phyloP scores from a whole-genome alignment of 1,140 invertebrate genomes.

The Limonius californicus region DNA sequence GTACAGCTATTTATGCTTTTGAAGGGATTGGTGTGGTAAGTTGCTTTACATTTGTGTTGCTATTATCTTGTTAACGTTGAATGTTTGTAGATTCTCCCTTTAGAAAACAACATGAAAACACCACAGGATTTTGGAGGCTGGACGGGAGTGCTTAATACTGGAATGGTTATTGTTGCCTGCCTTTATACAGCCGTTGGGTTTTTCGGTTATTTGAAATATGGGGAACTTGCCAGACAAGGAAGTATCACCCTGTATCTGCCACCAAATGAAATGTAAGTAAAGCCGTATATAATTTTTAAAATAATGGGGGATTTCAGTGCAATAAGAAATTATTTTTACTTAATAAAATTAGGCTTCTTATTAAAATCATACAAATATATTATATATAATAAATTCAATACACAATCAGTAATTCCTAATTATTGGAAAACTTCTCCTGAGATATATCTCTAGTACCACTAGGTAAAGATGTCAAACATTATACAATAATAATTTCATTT shows the following conservation, averaged over 20 bases:
- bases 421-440: no score
- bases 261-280: constrained; percentile 65
- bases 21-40: constrained; percentile 79
- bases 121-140: constrained; percentile 78
- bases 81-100: constrained; percentile 63
- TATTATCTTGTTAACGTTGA: not conserved
- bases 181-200: constrained; percentile 84
- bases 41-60: constrained; percentile 30
- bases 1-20: constrained; percentile 84
- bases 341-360: no score
- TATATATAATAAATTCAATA: no score
- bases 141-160: constrained; percentile 82
- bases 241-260: constrained; percentile 85
- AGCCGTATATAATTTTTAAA: no score
- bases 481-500: no score
- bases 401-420: no score
- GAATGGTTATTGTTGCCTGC: constrained; percentile 79
- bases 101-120: constrained; percentile 87
- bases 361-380: no score
- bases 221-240: constrained; percentile 64
- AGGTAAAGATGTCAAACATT: no score
- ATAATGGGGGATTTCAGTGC: no score
- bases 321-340: no score
- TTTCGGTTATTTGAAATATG: constrained; percentile 88
- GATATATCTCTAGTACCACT: no score